Base-by-base conservation (phyloP, 2,888 invertebrate species). In the Byasa hedistus region DNA sequence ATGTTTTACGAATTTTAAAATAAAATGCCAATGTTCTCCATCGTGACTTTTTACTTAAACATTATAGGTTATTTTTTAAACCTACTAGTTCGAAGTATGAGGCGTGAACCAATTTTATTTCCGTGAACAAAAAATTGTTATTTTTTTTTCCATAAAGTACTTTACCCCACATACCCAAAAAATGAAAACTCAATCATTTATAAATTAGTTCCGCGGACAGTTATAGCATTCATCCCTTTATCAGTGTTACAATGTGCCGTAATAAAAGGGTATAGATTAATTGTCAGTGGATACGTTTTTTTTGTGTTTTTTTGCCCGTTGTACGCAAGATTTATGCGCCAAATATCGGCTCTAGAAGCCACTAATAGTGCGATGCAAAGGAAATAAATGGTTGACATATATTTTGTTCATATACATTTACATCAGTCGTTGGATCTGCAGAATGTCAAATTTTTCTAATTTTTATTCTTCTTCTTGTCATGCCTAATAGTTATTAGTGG, bases 141-240 rank as follows among this genome's bases (percentile, higher is more conserved):
- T 3, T 55, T n/a, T 57, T 58, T 48, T 48, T 10, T n/a, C 5
- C n/a, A 48, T n/a, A 48, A 7, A 19, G 17, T 51, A 57, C 63
- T 77, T 75, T 74, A 74, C 73, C 74, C 76, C 73, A 80, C 74
- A 70, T 69, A 64, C 61, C 70, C 72, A 84, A 87, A 87, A 89
- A 87, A 80, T 85, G 81, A 89, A 89, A 87, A 86, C 90, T 91
- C 89, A 89, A 91, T 91, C 82, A 91, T 89, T 91, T 90, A 90
- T 89, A 86, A 90, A 91, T 91, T 91, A 89, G 91, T 83, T 85
- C 77, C 86, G 89, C 85, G 89, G 90, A 90, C 90, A 91, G 87
- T 82, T 79, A 79, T 79, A 76, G 79, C 79, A 82, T 86, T 89
- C 89, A 89, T 89, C 87, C 89, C 86, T 90, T 91, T 90, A 91